Base-by-base conservation (phyloP, 2,113 vertebrate species). In the Ciconia stormi region DNA sequence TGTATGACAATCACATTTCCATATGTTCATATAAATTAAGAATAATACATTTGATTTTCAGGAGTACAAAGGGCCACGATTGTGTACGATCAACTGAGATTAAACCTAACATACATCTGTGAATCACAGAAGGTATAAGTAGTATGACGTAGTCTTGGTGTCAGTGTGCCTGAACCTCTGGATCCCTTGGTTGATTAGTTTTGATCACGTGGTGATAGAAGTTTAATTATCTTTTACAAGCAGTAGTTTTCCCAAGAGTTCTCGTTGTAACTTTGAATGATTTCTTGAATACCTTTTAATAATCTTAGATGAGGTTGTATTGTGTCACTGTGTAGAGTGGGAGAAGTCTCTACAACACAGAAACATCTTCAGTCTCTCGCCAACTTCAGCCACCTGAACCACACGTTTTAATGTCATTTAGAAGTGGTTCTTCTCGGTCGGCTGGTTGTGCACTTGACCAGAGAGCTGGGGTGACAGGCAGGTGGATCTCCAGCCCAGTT, bases 161-260 rank as follows among this genome's bases (percentile, higher is more conserved):
- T 47, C 73, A 47, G 52, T 2, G 27, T 32, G 55, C 65, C 59
- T 67, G 84, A 82, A 67, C 56, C 62, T 71, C 17, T 3, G 50
- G 80, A 20, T 91, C 47, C 55, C 47, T 52, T 11, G 2, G 67
- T 95, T 91, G 89, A 96, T 95, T 82, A 72, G 70, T 89, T 95
- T 78, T 87, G 89, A 77, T 93, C 92, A 90, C 6, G 0, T 62
- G 66, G 42, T 87, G 74, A 49, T 62, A 32, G 5, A 93, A 88
- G 76, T 83, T 94, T 92, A 95, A 96, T 96, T 94, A 95, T 80
- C 87, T 90, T 73, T 66, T 26, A 14, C 55, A 70, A 46, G 92
- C 73, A 91, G 56, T 32, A 63, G 40, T 90, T 94, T 67, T 96
- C 95, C 92, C 95, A 82, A 40, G 94, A 91, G 94, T 27, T 85